phyloP scores from a whole-genome alignment of 2,797 vertebrate species.

The Enteromius argenteus region DNA sequence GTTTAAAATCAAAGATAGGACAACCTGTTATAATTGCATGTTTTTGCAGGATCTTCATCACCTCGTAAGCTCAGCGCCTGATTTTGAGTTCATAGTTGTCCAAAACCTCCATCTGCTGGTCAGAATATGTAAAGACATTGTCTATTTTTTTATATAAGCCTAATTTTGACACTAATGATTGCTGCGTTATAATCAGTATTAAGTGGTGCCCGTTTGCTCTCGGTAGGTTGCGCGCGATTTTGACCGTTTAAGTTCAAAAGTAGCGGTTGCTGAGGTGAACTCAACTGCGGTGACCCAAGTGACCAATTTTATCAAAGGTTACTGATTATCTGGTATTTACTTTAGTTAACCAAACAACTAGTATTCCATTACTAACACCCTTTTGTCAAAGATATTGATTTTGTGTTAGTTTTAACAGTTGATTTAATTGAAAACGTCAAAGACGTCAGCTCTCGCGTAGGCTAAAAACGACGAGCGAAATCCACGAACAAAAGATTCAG shows the following conservation, averaged over 20 bases:
- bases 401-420: not conserved
- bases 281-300: not conserved
- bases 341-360: not conserved
- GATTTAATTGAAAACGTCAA: not conserved
- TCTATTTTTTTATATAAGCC: not conserved
- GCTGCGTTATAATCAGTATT: not conserved
- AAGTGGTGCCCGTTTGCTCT: not conserved
- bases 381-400: not conserved
- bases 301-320: not conserved
- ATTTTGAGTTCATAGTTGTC: not conserved
- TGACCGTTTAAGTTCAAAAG: constrained; percentile 2
- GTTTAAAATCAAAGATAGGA: not conserved
- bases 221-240: not conserved
- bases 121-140: not conserved
- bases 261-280: not conserved
- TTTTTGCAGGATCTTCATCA: not conserved
- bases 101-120: constrained; percentile 19
- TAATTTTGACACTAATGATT: not conserved
- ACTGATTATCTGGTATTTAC: not conserved
- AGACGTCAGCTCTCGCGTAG: not conserved
- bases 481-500: not conserved
- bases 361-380: not conserved
- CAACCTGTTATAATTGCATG: not conserved
- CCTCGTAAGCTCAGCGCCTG: not conserved
- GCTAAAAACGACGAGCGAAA: not conserved